These are phyloP conservation scores for Cephus pulcher DNA, from an alignment of 2,888 invertebrate species.

Conservation along the genomic window DNA sequence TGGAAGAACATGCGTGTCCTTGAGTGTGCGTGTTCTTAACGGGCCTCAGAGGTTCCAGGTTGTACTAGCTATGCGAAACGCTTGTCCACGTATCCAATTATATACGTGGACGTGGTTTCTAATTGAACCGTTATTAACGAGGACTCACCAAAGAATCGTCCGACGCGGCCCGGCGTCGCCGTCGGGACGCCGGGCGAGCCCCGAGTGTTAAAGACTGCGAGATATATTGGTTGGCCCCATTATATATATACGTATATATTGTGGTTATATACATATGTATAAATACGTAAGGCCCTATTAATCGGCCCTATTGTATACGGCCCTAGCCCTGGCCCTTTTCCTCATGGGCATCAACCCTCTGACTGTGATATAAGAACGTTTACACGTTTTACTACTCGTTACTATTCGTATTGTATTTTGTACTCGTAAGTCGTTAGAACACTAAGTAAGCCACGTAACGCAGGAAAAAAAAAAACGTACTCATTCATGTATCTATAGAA, in stretches of 20 bases:
- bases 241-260: neutral
- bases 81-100: neutral
- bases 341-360: slow-evolving; percentile 32
- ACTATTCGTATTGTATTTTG: slow-evolving; percentile 5
- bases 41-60: slow-evolving; percentile 3
- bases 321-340: slow-evolving; percentile 5
- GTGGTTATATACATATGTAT: neutral
- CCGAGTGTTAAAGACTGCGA: neutral
- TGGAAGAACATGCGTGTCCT: slow-evolving; percentile 79
- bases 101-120: neutral
- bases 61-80: neutral
- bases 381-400: slow-evolving; percentile 25
- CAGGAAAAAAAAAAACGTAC: neutral
- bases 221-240: neutral
- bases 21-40: slow-evolving; percentile 79
- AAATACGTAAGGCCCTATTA: neutral
- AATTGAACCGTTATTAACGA: slow-evolving; percentile 19
- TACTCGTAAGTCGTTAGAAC: slow-evolving; percentile 4
- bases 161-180: slow-evolving; percentile 16
- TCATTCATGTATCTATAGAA: neutral
- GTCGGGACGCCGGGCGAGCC: neutral
- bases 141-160: slow-evolving; percentile 48
- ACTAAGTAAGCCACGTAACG: neutral
- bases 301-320: neutral
- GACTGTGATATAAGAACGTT: slow-evolving; percentile 49